Base-by-base conservation (phyloP, 2,888 invertebrate species). In the Galeopsomyia nigrocyanea region DNA sequence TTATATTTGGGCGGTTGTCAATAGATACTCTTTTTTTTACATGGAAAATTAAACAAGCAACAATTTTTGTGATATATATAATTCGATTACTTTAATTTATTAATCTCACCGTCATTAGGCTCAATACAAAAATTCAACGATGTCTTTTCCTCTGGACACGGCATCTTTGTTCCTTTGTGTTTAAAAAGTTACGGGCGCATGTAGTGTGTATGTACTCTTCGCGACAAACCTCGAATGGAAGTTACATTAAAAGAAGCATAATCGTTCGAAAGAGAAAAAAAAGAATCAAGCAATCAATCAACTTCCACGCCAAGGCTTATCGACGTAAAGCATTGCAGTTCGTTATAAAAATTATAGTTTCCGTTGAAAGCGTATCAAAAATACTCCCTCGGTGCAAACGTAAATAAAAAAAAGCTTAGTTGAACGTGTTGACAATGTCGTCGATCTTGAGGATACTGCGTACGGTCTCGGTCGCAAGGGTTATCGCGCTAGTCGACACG, bases 381-480 rank as follows among this genome's bases (percentile, higher is more conserved):
- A 22, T 56, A 16, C 21, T 57, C 21, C 31, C n/a, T 21, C 57
- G 31, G 31, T 39, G 19, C 21, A 47, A n/a, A n/a, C n/a, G n/a
- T n/a, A n/a, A n/a, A n/a, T n/a, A n/a, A n/a, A 5, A 26, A 26
- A 51, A 47, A 49, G 0, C 67, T 82, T 82, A 85, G 65, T 85
- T 82, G 71, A 80, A 82, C 0, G 86, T 84, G 89, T 93, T 92
- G 82, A 99, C 97, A 87, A 99, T 98, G 88, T 99, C 99, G 88
- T 99, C 99, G 82, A 99, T 99, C 90, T 99, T 99, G 84, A 99
- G 90, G 88, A 99, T 98, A 81, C 97, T 96, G 81, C 98, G 92
- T 76, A 99, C 96, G 64, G 98, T 98, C 89, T 99, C 99, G 0
- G 99, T 94, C 76, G 99, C 94, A 80, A 99, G 91, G 68, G 93